Percentiles rank a stretch among this genome's conserved stretches.
Evolutionary conservation across 2,797 vertebrate species (phyloP).

Genomic region (Chloroceryle inda): DNA sequence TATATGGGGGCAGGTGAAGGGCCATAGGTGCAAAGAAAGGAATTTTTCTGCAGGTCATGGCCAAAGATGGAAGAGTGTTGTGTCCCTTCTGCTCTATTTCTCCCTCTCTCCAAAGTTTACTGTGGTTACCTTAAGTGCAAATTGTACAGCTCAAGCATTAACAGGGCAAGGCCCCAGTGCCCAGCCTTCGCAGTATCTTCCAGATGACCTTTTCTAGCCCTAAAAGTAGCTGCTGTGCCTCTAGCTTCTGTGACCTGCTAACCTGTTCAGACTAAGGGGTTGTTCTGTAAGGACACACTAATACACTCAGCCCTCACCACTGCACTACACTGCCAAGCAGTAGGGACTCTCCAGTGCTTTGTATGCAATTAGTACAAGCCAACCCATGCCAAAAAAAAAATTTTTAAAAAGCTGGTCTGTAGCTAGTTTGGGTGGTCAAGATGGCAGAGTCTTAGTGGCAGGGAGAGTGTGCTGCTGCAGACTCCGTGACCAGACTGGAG

Average conservation of each 20-base stretch:
- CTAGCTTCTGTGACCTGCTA: too few relatives aligned
- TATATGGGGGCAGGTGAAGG: too few relatives aligned
- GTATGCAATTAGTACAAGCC: not conserved
- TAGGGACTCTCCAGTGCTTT: not conserved
- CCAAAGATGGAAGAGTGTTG: not conserved
- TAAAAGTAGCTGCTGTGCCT: not conserved
- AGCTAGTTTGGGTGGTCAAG: too few relatives aligned
- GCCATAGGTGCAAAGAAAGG: not conserved
- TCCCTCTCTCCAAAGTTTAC: not conserved
- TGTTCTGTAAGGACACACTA: not conserved
- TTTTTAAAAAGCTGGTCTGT: not conserved
- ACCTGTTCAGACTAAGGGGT: too few relatives aligned
- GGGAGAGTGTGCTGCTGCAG: not conserved
- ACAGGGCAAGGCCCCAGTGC: not conserved
- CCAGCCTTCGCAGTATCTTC: not conserved
- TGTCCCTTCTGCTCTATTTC: too few relatives aligned
- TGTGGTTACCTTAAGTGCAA: not conserved
- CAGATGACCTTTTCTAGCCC: too few relatives aligned
- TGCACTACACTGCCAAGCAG: not conserved
- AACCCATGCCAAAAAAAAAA: not conserved
- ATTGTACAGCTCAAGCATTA: not conserved
- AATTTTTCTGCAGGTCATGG: not conserved
- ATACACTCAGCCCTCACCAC: not conserved
- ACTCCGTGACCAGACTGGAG: rapidly evolving
- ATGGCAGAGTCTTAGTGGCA: not conserved